Percentiles rank a stretch among this genome's conserved stretches.
phyloP scores from a whole-genome alignment of 2,888 invertebrate genomes.

The Hemithea aestivaria region DNA sequence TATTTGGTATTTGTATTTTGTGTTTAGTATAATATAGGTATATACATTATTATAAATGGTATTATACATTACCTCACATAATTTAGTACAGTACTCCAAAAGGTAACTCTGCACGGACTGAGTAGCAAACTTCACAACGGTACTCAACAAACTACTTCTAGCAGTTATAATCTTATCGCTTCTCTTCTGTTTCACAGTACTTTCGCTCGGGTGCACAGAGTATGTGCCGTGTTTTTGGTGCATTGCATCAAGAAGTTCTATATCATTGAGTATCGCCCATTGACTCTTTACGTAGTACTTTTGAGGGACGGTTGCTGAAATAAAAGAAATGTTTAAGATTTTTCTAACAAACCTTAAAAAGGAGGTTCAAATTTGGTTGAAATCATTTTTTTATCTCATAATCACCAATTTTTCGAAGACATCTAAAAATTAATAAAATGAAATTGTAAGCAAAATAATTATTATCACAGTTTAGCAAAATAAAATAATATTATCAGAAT shows the following conservation, averaged over 20 bases:
- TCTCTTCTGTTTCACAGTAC: conserved; percentile 13
- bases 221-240: conserved; percentile 23
- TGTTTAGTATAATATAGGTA: no score
- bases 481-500: no score
- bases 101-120: conserved; percentile 70
- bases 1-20: no score
- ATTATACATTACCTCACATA: conserved; percentile 79
- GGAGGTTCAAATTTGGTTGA: no score
- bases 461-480: no score
- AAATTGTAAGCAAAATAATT: no score
- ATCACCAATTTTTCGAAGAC: no score
- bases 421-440: no score
- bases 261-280: conserved; percentile 55
- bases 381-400: no score
- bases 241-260: conserved; percentile 33
- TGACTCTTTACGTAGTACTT: conserved; percentile 61
- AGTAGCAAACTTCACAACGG: conserved; percentile 66
- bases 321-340: conserved; percentile 10
- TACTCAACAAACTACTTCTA: conserved; percentile 53
- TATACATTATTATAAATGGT: no score
- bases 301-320: conserved; percentile 46
- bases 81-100: conserved; percentile 68
- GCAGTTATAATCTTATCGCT: conserved; percentile 47
- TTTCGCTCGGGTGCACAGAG: conserved; percentile 1
- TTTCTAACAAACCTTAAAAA: no score